A percentile compares a stretch with the other conserved stretches of the same genome.
Evolutionary conservation across 2,888 invertebrate genomes (phyloP).

Genomic region (Coenonympha arcania): DNA sequence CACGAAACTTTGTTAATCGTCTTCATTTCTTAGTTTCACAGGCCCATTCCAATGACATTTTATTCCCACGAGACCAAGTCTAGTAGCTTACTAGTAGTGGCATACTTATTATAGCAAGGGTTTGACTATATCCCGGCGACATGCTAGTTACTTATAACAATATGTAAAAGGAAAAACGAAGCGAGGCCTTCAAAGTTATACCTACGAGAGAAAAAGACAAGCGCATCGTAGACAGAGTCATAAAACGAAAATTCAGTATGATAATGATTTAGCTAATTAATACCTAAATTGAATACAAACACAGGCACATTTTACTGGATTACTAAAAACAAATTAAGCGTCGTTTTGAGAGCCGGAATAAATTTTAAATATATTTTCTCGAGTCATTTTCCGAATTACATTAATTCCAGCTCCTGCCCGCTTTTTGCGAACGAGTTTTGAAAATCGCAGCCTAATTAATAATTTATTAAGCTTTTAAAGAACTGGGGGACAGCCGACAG

Average conservation of each 20-base stretch:
- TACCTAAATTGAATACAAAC: not conserved
- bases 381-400: slow-evolving; percentile 38
- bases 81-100: too few species aligned
- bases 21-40: too few species aligned
- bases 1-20: too few species aligned
- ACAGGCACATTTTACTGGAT: slow-evolving; percentile 1
- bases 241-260: not conserved
- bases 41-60: too few species aligned
- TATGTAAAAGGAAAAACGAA: too few species aligned
- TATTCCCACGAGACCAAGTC: too few species aligned
- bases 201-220: too few species aligned
- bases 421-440: slow-evolving; percentile 36
- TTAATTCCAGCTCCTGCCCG: slow-evolving; percentile 32
- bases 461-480: slow-evolving; percentile 59
- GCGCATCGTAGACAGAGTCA: too few species aligned
- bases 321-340: slow-evolving; percentile 10
- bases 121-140: too few species aligned
- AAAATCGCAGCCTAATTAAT: slow-evolving; percentile 51
- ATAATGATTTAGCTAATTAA: slow-evolving; percentile 1
- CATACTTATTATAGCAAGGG: too few species aligned
- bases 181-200: too few species aligned
- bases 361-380: slow-evolving; percentile 37
- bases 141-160: too few species aligned
- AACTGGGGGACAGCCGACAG: slow-evolving; percentile 37
- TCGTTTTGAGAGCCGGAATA: slow-evolving; percentile 4